phyloP scores from a whole-genome alignment of 2,888 invertebrate species.

The Shargacucullia verbasci region DNA sequence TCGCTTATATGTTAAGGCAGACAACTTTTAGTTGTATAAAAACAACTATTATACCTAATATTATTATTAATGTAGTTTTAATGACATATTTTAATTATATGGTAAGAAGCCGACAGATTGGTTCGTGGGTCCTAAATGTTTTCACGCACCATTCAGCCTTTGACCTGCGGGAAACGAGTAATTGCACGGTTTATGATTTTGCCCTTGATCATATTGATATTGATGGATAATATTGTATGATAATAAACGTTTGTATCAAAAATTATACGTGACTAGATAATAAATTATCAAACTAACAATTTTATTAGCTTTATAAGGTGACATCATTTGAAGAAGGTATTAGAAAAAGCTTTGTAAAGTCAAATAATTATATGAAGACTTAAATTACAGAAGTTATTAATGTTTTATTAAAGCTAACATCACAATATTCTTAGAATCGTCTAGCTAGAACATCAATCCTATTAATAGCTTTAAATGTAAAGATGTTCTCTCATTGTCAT shows the following conservation, averaged over 20 bases:
- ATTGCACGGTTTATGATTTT: conserved; percentile 19
- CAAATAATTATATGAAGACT: too few species aligned
- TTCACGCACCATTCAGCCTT: conserved; percentile 14
- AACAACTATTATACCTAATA: conserved; percentile 32
- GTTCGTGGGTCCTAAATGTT: conserved; percentile 16
- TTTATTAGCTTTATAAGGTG: too few species aligned
- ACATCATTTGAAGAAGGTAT: too few species aligned
- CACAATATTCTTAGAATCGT: too few species aligned
- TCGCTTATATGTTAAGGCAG: conserved; percentile 76
- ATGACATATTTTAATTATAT: conserved; percentile 32
- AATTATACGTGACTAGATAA: too few species aligned
- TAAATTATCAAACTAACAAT: too few species aligned
- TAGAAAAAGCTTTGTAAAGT: too few species aligned
- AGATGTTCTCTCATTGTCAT: conserved; percentile 42
- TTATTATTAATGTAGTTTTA: conserved; percentile 36
- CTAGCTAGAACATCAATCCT: conserved; percentile 42
- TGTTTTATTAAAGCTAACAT: too few species aligned
- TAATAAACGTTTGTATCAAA: neutral
- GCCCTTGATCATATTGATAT: conserved; percentile 4
- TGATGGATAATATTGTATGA: neutral
- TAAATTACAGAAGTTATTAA: too few species aligned
- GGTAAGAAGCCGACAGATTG: conserved; percentile 9
- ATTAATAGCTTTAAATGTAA: conserved; percentile 45
- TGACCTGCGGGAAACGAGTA: neutral
- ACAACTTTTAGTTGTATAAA: conserved; percentile 73